These are phyloP conservation scores for Scrobipalpa atriplicella DNA, from an alignment of 2,888 invertebrate species.

Conservation along the genomic window DNA sequence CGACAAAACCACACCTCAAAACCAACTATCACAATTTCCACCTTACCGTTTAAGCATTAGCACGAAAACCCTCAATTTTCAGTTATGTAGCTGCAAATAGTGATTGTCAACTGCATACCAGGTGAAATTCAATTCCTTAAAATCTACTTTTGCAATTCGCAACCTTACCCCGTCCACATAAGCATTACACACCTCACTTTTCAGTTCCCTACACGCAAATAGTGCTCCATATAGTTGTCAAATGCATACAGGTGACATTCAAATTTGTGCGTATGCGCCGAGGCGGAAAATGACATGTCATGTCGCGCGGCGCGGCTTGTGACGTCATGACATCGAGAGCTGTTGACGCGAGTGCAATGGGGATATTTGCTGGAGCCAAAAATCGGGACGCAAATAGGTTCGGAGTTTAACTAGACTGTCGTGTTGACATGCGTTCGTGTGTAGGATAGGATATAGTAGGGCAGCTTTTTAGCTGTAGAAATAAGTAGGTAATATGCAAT, in stretches of 20 bases:
- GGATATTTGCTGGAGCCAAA: constrained; percentile 17
- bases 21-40: constrained; percentile 20
- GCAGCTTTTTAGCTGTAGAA: too few relatives aligned
- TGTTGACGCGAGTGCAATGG: constrained; percentile 21
- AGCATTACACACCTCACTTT: background rate
- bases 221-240: constrained; percentile 33
- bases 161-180: too few relatives aligned
- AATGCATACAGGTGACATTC: constrained; percentile 22
- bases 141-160: too few relatives aligned
- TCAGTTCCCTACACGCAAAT: constrained; percentile 24
- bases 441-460: background rate
- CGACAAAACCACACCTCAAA: constrained; percentile 31
- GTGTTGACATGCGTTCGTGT: background rate
- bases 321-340: constrained; percentile 30
- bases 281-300: constrained; percentile 78
- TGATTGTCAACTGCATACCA: too few relatives aligned
- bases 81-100: too few relatives aligned
- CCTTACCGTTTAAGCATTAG: constrained; percentile 2
- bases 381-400: constrained; percentile 18
- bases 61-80: too few relatives aligned
- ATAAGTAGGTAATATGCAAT: too few relatives aligned
- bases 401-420: background rate
- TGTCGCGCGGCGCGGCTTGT: constrained; percentile 10
- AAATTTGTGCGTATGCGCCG: constrained; percentile 46
- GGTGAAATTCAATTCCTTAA: too few relatives aligned